Percentiles rank a stretch among this genome's conserved stretches.
These are phyloP conservation scores for Cantharis rufa DNA, from an alignment of 2,888 invertebrate genomes.

Conservation along the genomic window DNA sequence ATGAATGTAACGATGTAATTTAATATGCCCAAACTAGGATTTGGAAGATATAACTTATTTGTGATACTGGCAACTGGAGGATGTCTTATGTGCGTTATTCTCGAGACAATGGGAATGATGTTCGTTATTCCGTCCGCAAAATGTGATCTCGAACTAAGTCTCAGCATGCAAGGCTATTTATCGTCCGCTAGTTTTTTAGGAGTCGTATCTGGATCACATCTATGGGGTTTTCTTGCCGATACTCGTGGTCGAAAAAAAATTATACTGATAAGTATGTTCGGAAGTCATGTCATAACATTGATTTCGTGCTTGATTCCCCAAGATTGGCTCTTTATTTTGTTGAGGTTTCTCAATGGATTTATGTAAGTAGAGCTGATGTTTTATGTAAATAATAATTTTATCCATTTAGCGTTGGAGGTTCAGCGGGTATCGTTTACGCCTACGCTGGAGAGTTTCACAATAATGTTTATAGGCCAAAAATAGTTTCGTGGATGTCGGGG, in stretches of 20 bases:
- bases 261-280: slow-evolving; percentile 56
- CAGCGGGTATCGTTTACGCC: slow-evolving; percentile 59
- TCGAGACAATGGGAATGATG: slow-evolving; percentile 68
- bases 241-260: slow-evolving; percentile 59
- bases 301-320: slow-evolving; percentile 58
- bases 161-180: slow-evolving; percentile 65
- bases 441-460: slow-evolving; percentile 61
- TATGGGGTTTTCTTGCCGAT: slow-evolving; percentile 65
- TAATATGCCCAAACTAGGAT: slow-evolving; percentile 48
- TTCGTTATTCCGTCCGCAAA: slow-evolving; percentile 70
- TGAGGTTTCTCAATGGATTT: slow-evolving; percentile 60
- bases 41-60: slow-evolving; percentile 66
- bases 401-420: slow-evolving; percentile 52
- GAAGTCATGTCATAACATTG: slow-evolving; percentile 57
- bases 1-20: slow-evolving; percentile 5
- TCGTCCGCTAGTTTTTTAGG: slow-evolving; percentile 70
- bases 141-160: slow-evolving; percentile 67
- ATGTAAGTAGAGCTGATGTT: slow-evolving; percentile 51
- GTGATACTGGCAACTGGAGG: slow-evolving; percentile 66
- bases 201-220: slow-evolving; percentile 61
- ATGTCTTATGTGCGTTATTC: slow-evolving; percentile 69
- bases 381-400: not conserved
- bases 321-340: slow-evolving; percentile 58
- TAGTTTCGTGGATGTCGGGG: slow-evolving; percentile 52
- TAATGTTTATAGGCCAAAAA: slow-evolving; percentile 54